Evolutionary conservation across 2,113 vertebrate species (phyloP), one percentile per base, ranked within the genome.

Genomic region (Tachuris rubrigastra): DNA sequence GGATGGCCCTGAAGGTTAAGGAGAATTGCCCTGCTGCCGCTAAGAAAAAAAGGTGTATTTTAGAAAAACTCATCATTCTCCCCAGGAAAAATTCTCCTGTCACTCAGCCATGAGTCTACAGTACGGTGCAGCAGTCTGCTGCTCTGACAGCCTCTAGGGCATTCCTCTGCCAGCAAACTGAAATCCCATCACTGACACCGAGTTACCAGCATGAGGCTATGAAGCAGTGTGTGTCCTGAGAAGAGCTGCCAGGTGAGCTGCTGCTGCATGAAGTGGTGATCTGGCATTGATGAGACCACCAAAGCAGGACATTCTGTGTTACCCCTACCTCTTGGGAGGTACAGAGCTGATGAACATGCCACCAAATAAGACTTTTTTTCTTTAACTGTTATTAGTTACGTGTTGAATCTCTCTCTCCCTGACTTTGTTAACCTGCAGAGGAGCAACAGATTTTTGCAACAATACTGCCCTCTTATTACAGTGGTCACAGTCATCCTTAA

Each of bases 211-310:
- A 6, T 0, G 0, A 25, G 73, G 19, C 56, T 22, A 5, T 35
- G 49, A 42, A 44, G 20, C 41, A 27, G 8, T 37, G 35, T 1
- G 1, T 58, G 50, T 28, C 31, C 65, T 41, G 84, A 30, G 59
- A 37, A 30, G 59, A 37, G 3, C 23, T 58, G 30, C 25, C 46
- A 67, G 59, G 68, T 13, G 37, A 78, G 60, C 55, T 21, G 58
- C 65, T 81, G 47, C 1, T 1, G 41, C 63, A 58, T 0, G 0
- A 30, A 44, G 59, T 1, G 14, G 23, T 5, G 13, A 56, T 41
- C 6, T 39, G 35, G 41, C 31, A 35, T 46, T 30, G 22, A 3
- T 14, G 39, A 90, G n/a, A 30, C 22, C 33, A n/a, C 27, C 2
- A 1, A 49, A 80, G 11, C 11, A 44, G 46, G 50, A 14, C 5